A percentile compares a stretch with the other conserved stretches of the same genome.
Evolutionary conservation across 1,140 invertebrate genomes (phyloP).

Genomic region (Pseudomyrmex gracilis): DNA sequence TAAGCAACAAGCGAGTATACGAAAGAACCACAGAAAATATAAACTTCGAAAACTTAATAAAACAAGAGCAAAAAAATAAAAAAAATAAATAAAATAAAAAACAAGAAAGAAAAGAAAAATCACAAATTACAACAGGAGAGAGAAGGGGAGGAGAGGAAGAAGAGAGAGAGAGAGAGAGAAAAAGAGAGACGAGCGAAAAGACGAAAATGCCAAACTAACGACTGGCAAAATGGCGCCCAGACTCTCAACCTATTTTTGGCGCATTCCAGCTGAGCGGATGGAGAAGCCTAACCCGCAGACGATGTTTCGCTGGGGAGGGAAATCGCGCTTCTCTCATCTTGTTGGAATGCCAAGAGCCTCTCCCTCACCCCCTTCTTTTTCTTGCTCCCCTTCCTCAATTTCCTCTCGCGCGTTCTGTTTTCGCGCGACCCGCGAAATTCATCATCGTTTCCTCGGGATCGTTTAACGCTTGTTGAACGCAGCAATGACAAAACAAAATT

Average conservation of each 20-base stretch:
- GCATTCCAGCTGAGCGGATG: conserved; percentile 48
- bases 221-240: conserved; percentile 56
- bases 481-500: background rate
- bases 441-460: conserved; percentile 24
- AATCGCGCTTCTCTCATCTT: conserved; percentile 42
- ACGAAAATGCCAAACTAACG: conserved; percentile 34
- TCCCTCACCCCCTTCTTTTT: conserved; percentile 46
- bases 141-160: too few species aligned
- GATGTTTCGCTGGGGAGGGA: conserved; percentile 50
- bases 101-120: too few species aligned
- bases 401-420: conserved; percentile 36
- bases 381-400: conserved; percentile 27
- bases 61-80: too few species aligned
- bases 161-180: background rate
- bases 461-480: background rate
- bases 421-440: conserved; percentile 1
- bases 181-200: conserved; percentile 3
- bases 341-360: conserved; percentile 34
- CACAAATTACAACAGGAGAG: too few species aligned
- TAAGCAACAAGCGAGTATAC: too few species aligned
- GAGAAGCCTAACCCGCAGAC: conserved; percentile 44
- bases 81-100: too few species aligned
- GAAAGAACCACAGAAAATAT: too few species aligned
- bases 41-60: too few species aligned
- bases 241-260: conserved; percentile 49